A percentile compares a stretch with the other conserved stretches of the same genome.
These are phyloP conservation scores for Gallirallus australis DNA, from an alignment of 2,797 vertebrate species.

Conservation along the genomic window DNA sequence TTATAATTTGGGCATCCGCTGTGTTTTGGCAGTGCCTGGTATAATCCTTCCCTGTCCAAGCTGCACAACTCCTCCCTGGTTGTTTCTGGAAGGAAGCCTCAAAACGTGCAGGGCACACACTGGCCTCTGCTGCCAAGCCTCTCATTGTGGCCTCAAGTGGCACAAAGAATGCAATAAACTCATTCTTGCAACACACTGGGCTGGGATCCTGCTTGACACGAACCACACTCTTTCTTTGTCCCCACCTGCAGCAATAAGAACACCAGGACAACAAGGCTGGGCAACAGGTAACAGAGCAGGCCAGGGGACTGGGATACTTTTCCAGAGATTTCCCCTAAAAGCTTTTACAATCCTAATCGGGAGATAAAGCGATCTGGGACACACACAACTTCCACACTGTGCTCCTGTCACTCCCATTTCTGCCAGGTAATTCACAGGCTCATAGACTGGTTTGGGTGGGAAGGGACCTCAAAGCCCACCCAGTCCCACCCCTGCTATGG, in stretches of 20 bases:
- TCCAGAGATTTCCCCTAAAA: not conserved
- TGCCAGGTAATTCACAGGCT: not conserved
- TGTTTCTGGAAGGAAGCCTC: not conserved
- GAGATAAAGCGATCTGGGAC: not conserved
- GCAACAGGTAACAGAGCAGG: not conserved
- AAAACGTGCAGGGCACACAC: not conserved
- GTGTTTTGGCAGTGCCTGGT: not conserved
- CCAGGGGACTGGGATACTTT: not conserved
- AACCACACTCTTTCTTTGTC: not conserved
- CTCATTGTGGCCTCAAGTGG: not conserved
- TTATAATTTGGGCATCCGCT: not conserved
- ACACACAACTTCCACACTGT: not conserved
- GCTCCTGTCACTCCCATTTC: accelerated
- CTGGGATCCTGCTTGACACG: not conserved
- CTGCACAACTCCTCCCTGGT: not conserved
- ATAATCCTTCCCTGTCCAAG: not conserved
- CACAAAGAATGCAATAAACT: constrained; percentile 26
- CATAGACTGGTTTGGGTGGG: too few species aligned
- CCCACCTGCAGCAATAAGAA: not conserved
- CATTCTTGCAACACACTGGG: not conserved
- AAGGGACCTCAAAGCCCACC: too few species aligned
- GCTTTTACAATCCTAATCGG: not conserved
- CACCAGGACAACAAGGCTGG: not conserved
- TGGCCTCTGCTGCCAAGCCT: not conserved
- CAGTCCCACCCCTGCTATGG: too few species aligned